These are phyloP conservation scores for Speoplatyrhinus poulsoni DNA, from an alignment of 2,113 vertebrate species.

Conservation along the genomic window DNA sequence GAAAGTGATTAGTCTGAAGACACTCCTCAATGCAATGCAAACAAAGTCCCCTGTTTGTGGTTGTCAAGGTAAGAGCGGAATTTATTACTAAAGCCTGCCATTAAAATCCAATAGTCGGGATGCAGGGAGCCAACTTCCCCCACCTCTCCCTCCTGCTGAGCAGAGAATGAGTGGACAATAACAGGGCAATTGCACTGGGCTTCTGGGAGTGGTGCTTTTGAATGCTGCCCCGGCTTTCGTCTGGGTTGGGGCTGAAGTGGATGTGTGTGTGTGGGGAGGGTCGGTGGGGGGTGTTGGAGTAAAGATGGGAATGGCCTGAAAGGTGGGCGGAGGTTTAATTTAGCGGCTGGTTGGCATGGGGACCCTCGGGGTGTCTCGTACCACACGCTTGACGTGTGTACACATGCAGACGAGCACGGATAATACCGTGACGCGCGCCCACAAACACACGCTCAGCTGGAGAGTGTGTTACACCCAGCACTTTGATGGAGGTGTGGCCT, in stretches of 20 bases:
- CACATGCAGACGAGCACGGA: neutral
- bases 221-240: conserved; percentile 50
- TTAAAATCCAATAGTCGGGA: conserved; percentile 50
- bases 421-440: neutral
- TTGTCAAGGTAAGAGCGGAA: too few relatives aligned
- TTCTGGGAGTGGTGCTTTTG: conserved; percentile 68
- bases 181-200: conserved; percentile 81
- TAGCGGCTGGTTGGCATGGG: conserved; percentile 61
- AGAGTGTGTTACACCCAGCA: conserved; percentile 26
- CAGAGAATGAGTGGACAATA: conserved; percentile 78
- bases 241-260: conserved; percentile 31
- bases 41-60: too few relatives aligned
- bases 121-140: conserved; percentile 36
- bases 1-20: too few relatives aligned
- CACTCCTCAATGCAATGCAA: too few relatives aligned
- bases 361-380: conserved; percentile 49
- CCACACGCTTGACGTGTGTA: conserved; percentile 29
- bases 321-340: conserved; percentile 66
- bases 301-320: conserved; percentile 7
- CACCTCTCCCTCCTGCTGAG: conserved; percentile 37
- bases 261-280: conserved; percentile 21
- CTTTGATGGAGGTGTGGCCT: conserved; percentile 33
- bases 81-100: conserved; percentile 20
- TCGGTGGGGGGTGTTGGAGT: conserved; percentile 30
- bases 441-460: neutral